phyloP scores from a whole-genome alignment of 2,113 vertebrate species.

The Hypomesus transpacificus region DNA sequence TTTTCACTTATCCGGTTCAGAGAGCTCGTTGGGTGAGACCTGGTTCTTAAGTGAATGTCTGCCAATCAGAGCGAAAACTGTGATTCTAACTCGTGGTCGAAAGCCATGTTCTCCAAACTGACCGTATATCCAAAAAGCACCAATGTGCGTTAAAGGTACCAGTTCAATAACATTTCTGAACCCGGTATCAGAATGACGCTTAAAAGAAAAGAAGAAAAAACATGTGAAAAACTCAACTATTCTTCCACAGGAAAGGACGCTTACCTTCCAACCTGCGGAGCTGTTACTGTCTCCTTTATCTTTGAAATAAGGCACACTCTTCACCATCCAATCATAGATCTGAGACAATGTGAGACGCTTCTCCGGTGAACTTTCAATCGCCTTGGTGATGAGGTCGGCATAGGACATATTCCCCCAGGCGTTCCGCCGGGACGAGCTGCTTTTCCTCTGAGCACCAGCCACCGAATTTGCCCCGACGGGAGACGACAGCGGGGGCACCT shows the following conservation, averaged over 20 bases:
- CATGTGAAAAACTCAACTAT: neutral
- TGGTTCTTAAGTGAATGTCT: too few relatives aligned
- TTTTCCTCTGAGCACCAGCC: slow-evolving; percentile 81
- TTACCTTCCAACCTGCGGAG: slow-evolving; percentile 96
- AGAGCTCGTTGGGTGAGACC: too few relatives aligned
- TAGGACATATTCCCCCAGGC: slow-evolving; percentile 98
- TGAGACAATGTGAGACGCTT: slow-evolving; percentile 93
- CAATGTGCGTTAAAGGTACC: too few relatives aligned
- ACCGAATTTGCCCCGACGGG: slow-evolving; percentile 58
- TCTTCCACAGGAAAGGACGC: slow-evolving; percentile 22
- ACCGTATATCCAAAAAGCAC: too few relatives aligned
- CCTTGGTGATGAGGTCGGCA: slow-evolving; percentile 95
- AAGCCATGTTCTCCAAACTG: too few relatives aligned
- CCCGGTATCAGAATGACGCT: too few relatives aligned
- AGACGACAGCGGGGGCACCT: slow-evolving; percentile 63
- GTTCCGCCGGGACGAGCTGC: slow-evolving; percentile 92
- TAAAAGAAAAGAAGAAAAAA: neutral
- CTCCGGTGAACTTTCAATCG: slow-evolving; percentile 93
- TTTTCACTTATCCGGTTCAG: too few relatives aligned
- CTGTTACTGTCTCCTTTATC: slow-evolving; percentile 95
- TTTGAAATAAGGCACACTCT: slow-evolving; percentile 94
- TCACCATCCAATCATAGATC: slow-evolving; percentile 99
- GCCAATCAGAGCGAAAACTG: too few relatives aligned
- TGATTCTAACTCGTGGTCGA: too few relatives aligned
- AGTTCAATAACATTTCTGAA: too few relatives aligned